Evolutionary conservation across 2,888 invertebrate genomes (phyloP).

Genomic region (Platycnemis pennipes): DNA sequence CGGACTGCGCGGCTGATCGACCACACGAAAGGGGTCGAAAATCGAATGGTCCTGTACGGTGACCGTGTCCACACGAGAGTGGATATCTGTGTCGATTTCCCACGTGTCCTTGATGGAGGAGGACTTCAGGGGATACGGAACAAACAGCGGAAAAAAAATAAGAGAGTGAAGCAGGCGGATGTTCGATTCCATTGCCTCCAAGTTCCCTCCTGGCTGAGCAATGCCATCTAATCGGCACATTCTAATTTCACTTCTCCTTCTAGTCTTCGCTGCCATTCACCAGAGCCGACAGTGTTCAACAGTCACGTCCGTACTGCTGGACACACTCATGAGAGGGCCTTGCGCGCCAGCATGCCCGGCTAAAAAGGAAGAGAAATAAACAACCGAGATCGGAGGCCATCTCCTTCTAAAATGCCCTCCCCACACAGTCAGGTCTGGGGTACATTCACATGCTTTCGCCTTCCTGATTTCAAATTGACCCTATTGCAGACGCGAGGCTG

Average conservation of each 20-base stretch:
- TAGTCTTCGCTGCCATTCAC: neutral
- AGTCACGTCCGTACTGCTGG: neutral
- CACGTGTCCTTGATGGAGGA: neutral
- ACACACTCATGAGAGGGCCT: no score
- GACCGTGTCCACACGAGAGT: neutral
- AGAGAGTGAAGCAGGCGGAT: no score
- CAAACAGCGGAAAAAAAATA: no score
- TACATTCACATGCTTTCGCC: no score
- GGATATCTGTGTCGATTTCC: neutral
- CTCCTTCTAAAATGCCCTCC: no score
- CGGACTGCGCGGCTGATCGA: no score
- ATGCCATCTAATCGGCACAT: neutral
- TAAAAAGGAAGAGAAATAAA: neutral
- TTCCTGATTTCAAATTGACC: no score
- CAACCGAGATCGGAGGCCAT: neutral
- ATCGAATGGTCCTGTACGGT: neutral
- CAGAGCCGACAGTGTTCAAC: neutral
- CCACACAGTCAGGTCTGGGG: no score
- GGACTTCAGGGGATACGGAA: neutral
- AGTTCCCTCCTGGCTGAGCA: neutral
- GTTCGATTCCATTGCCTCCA: neutral
- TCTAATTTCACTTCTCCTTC: neutral
- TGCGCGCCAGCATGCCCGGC: neutral
- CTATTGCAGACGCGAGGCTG: no score
- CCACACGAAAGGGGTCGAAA: neutral